Evolutionary conservation across 92 coral and sea anemone genomes (phyloP).

Genomic region (Diadumene lineata): DNA sequence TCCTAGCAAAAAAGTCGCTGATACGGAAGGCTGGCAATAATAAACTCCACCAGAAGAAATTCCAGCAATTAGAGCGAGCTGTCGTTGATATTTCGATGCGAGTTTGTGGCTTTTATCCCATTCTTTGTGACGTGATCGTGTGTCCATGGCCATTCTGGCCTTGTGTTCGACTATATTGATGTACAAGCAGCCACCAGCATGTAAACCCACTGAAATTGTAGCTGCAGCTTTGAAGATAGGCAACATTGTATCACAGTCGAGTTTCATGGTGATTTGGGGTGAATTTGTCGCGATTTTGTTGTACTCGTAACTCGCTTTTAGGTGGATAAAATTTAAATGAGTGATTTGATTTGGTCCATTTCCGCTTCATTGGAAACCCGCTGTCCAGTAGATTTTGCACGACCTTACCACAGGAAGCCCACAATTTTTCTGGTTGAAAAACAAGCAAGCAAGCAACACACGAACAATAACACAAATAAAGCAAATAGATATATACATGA

Average conservation of each 20-base stretch:
- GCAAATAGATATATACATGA: no score
- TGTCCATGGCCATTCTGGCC: slow-evolving; percentile 64
- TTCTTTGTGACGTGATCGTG: slow-evolving; percentile 60
- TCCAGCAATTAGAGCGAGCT: slow-evolving; percentile 53
- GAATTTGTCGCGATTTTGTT: no score
- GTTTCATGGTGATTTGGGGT: slow-evolving; percentile 51
- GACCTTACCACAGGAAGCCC: not conserved
- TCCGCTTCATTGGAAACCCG: not conserved
- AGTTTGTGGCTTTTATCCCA: slow-evolving; percentile 64
- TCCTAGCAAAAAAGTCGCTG: slow-evolving; percentile 64
- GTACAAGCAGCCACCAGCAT: slow-evolving; percentile 67
- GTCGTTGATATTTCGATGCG: slow-evolving; percentile 52
- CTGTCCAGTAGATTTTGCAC: not conserved
- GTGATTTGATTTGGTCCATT: no score
- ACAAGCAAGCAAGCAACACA: no score
- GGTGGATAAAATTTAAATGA: no score
- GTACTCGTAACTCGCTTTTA: no score
- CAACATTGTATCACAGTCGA: slow-evolving; percentile 64
- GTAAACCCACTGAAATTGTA: slow-evolving; percentile 63
- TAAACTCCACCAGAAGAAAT: slow-evolving; percentile 66
- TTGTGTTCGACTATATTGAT: slow-evolving; percentile 75
- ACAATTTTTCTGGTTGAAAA: not conserved
- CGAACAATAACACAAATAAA: no score
- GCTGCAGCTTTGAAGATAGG: slow-evolving; percentile 56
- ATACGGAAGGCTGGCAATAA: slow-evolving; percentile 62